phyloP scores from a whole-genome alignment of 2,888 invertebrate species.

The Himalopsyche anomala region DNA sequence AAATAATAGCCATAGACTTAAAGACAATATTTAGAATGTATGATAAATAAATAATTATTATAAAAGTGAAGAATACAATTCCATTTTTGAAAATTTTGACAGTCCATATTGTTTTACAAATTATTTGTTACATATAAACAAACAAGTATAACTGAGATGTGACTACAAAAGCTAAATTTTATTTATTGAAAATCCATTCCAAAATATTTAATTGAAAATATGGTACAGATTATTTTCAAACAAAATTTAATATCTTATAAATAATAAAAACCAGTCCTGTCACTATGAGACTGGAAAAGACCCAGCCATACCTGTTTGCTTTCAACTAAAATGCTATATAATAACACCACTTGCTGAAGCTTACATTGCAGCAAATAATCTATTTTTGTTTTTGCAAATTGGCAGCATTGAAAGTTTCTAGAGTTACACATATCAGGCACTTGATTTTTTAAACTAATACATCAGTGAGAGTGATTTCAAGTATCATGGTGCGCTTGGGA shows the following conservation, averaged over 20 bases:
- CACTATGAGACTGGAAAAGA: no score
- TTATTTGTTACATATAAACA: neutral
- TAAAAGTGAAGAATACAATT: conserved; percentile 2
- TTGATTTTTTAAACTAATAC: conserved; percentile 53
- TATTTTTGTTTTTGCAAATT: conserved; percentile 46
- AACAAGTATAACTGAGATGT: neutral
- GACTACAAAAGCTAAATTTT: no score
- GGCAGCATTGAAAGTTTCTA: conserved; percentile 48
- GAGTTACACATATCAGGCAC: conserved; percentile 60
- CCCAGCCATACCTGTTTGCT: no score
- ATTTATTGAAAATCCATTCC: no score
- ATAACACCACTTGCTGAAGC: conserved; percentile 31
- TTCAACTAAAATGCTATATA: neutral
- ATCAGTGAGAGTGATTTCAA: neutral
- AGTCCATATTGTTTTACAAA: neutral
- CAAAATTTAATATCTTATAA: no score
- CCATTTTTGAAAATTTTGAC: neutral
- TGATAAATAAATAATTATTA: conserved; percentile 23
- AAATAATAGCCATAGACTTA: conserved; percentile 22
- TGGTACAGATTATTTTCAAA: no score
- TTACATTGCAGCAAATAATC: conserved; percentile 7
- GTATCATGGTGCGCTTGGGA: conserved; percentile 21
- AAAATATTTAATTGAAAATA: no score
- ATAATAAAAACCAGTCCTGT: no score
- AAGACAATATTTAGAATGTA: neutral